Evolutionary conservation across 2,888 invertebrate species (phyloP), one percentile per base, ranked within the genome.

Genomic region (Lasioglossum oenotherae): DNA sequence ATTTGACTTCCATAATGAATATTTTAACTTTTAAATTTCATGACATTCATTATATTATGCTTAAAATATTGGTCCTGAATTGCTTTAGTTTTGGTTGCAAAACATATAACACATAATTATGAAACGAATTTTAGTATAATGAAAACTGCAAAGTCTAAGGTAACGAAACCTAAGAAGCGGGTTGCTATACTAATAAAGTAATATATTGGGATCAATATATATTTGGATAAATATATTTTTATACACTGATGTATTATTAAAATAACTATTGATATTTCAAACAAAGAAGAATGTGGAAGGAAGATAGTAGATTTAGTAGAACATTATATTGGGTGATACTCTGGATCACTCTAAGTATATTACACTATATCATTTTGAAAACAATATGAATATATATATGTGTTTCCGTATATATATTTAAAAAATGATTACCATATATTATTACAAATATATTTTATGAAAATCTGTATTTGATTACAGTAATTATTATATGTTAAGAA

Each of bases 1-100:
- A 82, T 74, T 60, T 49, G 12, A 84, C 31, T 41, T 82, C 49
- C 57, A 77, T 4, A 60, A 35, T 38, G 2, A 72, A 14, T 27
- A 46, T 67, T 79, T 60, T 41, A 71, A 64, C 41, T 35, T 72
- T 49, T 77, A 71, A 69, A 76, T 57, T 35, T 44, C 31, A 76
- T 35, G 57, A 78, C 44, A 75, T 64, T 53, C 60, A 69, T 71
- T 31, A 31, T 19, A 64, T 64, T 31, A 35, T 79, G 53, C 46
- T 71, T 64, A 78, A 84, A 75, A 79, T 71, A 84, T 84, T 84
- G 77, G 14, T 81, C 74, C 57, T 71, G 31, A 67, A n/a, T 71
- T 46, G 2, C 27, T 67, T 53, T 57, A 31, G 19, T 64, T 31
- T 31, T 79, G 12, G 44, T 44, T 73, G 35, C 53, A 49, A 78